phyloP scores from a whole-genome alignment of 2,888 invertebrate genomes.

The Rotaria magnacalcarata region DNA sequence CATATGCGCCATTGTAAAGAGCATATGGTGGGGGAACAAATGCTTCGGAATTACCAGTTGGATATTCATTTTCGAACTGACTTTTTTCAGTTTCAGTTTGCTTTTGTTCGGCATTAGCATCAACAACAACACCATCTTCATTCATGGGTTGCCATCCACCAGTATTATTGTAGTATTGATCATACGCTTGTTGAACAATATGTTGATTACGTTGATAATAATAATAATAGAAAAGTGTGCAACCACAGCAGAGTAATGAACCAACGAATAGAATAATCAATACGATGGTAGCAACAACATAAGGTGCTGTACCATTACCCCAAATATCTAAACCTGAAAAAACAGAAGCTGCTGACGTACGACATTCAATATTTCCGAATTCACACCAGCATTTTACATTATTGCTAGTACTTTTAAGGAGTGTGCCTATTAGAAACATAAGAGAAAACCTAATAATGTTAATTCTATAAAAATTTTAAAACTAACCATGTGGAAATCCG shows the following conservation, averaged over 20 bases:
- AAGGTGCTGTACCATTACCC: background rate
- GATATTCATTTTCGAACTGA: background rate
- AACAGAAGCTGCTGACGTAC: background rate
- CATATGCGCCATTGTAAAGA: background rate
- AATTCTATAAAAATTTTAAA: background rate
- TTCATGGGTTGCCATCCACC: constrained; percentile 32
- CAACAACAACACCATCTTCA: background rate
- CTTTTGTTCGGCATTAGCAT: background rate
- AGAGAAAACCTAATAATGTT: background rate
- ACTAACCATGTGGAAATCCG: background rate
- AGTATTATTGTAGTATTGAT: background rate
- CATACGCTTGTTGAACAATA: background rate
- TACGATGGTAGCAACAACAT: background rate
- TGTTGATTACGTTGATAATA: background rate
- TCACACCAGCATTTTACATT: background rate
- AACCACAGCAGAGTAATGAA: background rate
- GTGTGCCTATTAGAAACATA: background rate
- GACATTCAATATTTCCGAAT: constrained; percentile 13
- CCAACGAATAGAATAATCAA: background rate
- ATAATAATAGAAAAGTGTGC: background rate
- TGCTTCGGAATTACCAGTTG: background rate
- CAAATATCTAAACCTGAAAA: background rate
- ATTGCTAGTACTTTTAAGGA: background rate
- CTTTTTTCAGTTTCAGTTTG: background rate
- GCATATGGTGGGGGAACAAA: constrained; percentile 11